A percentile compares a stretch with the other conserved stretches of the same genome.
These are phyloP conservation scores for Nasua narica DNA, from an alignment of 2,797 vertebrate species.

Conservation along the genomic window DNA sequence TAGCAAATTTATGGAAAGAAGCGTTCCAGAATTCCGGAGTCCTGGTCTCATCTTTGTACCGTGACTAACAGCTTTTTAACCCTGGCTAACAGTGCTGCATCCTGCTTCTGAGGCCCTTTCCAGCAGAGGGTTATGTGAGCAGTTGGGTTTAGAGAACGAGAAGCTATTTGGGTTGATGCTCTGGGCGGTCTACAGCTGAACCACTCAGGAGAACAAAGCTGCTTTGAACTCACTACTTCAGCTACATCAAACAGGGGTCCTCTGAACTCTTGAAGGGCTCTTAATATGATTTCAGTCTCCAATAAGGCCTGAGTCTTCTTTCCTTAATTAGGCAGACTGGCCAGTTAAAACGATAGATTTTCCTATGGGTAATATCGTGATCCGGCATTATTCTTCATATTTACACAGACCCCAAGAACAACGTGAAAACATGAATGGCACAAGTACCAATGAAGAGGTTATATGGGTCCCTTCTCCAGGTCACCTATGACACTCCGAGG, in stretches of 20 bases:
- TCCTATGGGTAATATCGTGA: not conserved
- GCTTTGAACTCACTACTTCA: not conserved
- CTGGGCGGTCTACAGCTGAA: not conserved
- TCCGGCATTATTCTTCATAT: not conserved
- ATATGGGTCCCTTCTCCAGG: not conserved
- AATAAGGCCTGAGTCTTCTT: not conserved
- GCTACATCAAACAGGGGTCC: not conserved
- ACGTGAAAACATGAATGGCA: not conserved
- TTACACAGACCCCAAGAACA: not conserved
- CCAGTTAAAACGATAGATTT: not conserved
- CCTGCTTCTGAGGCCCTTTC: not conserved
- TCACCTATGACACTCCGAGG: not conserved
- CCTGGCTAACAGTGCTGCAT: too few species aligned
- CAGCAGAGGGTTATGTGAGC: not conserved
- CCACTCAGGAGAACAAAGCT: not conserved
- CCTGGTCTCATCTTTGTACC: not conserved
- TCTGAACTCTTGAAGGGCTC: not conserved
- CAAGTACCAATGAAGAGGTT: not conserved
- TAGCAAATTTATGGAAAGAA: not conserved
- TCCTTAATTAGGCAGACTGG: constrained; percentile 11
- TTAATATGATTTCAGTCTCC: not conserved
- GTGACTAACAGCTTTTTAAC: not conserved
- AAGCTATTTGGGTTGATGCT: not conserved
- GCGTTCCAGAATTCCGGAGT: not conserved
- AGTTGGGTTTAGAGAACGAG: not conserved